Percentiles rank a stretch among this genome's conserved stretches.
Evolutionary conservation across 2,113 vertebrate species (phyloP).

Genomic region (Ranitomeya variabilis): DNA sequence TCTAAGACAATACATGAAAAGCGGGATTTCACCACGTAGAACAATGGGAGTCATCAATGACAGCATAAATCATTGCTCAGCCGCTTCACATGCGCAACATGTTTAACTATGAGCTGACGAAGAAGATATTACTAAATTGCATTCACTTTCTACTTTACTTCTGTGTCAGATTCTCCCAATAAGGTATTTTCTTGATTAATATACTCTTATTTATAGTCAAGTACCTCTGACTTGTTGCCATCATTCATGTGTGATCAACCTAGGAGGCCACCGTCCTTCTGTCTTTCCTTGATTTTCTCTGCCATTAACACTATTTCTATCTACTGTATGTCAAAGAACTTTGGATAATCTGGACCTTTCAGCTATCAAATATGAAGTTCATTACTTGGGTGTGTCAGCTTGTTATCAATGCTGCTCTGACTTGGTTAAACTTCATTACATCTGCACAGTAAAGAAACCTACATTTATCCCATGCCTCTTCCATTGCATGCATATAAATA

Average conservation of each 20-base stretch:
- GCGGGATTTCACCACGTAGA: not conserved
- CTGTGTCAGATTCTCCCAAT: not conserved
- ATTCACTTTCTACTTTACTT: not conserved
- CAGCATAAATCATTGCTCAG: not conserved
- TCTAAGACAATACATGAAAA: not conserved
- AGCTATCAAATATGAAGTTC: slow-evolving; percentile 46
- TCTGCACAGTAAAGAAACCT: not conserved
- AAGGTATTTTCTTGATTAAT: not conserved
- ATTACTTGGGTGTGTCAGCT: slow-evolving; percentile 32
- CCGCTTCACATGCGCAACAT: not conserved
- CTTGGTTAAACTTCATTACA: slow-evolving; percentile 27
- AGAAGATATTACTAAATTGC: not conserved
- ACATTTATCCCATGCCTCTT: not conserved
- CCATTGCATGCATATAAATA: not conserved
- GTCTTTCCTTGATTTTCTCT: slow-evolving; percentile 31
- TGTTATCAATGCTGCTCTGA: slow-evolving; percentile 18
- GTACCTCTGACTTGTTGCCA: not conserved
- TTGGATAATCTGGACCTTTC: slow-evolving; percentile 1
- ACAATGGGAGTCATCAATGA: not conserved
- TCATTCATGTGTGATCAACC: not conserved
- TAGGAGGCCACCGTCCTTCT: not conserved
- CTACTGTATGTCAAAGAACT: not conserved
- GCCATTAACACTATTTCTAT: slow-evolving; percentile 36
- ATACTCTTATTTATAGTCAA: too few relatives aligned
- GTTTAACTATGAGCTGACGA: not conserved